phyloP scores from a whole-genome alignment of 2,888 invertebrate genomes.

The Agrochola macilenta region DNA sequence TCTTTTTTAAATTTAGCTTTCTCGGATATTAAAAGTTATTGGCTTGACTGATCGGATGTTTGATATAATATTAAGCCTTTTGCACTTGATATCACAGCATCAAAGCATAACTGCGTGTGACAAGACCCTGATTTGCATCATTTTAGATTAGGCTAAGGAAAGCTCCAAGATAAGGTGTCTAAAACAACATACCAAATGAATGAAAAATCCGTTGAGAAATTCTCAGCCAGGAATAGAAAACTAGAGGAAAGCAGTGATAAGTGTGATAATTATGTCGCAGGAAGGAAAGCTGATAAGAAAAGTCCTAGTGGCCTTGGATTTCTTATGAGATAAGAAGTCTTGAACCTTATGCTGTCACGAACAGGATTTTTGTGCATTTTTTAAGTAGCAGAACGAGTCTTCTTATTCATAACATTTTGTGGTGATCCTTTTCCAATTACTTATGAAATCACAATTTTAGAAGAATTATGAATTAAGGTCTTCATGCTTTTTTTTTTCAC shows the following conservation, averaged over 20 bases:
- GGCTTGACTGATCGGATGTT: background rate
- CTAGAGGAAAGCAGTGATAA: slow-evolving; percentile 23
- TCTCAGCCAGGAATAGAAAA: slow-evolving; percentile 8
- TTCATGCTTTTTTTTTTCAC: background rate
- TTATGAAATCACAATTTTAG: background rate
- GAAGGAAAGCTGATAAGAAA: slow-evolving; percentile 47
- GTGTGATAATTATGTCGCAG: slow-evolving; percentile 22
- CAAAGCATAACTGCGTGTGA: background rate
- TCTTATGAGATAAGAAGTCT: background rate
- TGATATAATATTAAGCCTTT: background rate
- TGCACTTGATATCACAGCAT: background rate
- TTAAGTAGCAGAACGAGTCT: background rate
- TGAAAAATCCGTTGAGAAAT: background rate
- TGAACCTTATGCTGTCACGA: background rate
- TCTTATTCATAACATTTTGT: background rate
- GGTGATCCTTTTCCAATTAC: background rate
- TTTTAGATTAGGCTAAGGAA: background rate
- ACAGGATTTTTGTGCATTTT: background rate
- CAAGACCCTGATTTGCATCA: background rate
- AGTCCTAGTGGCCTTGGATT: background rate
- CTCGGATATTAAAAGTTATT: background rate
- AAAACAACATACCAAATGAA: background rate
- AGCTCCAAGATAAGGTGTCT: background rate
- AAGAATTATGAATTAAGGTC: background rate
- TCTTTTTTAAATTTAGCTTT: no score